Conservation (phyloP, 1,140 invertebrate genomes). For the Vanessa atalanta region DNA sequence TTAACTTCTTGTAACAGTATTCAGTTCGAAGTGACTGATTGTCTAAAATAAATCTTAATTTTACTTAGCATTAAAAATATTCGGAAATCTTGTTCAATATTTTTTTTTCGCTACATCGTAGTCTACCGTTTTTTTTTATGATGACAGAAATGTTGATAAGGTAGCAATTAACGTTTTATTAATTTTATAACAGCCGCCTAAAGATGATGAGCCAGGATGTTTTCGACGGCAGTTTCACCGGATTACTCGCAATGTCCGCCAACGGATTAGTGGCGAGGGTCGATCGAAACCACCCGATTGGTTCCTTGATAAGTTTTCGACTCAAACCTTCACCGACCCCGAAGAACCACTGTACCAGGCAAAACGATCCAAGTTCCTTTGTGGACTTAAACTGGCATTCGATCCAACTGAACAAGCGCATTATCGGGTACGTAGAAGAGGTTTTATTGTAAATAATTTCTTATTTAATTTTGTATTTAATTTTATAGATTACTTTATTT, state of each 20-base stretch:
- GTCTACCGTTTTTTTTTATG: no score
- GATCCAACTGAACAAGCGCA: conserved; percentile 84
- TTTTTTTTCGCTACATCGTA: no score
- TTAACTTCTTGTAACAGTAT: no score
- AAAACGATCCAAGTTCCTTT: conserved; percentile 72
- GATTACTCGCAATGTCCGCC: conserved; percentile 47
- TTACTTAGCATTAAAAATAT: no score
- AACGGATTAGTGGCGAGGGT: conserved; percentile 49
- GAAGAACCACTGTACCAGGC: conserved; percentile 75
- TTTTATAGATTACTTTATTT: not conserved
- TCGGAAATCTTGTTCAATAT: no score
- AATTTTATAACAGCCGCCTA: conserved; percentile 8
- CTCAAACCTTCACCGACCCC: conserved; percentile 67
- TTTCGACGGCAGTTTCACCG: conserved; percentile 45
- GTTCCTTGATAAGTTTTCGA: conserved; percentile 83
- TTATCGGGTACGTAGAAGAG: conserved; percentile 74
- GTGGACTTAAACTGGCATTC: conserved; percentile 82
- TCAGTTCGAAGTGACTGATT: no score
- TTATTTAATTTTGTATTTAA: conserved; percentile 13
- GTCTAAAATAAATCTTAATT: no score
- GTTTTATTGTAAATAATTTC: not conserved
- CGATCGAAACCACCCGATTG: conserved; percentile 81
- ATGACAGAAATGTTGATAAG: no score
- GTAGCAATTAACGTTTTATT: no score
- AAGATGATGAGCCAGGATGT: conserved; percentile 38